Evolutionary conservation across 2,113 vertebrate species (phyloP), one percentile per base, ranked within the genome.

Genomic region (Tricholaema leucomelas): DNA sequence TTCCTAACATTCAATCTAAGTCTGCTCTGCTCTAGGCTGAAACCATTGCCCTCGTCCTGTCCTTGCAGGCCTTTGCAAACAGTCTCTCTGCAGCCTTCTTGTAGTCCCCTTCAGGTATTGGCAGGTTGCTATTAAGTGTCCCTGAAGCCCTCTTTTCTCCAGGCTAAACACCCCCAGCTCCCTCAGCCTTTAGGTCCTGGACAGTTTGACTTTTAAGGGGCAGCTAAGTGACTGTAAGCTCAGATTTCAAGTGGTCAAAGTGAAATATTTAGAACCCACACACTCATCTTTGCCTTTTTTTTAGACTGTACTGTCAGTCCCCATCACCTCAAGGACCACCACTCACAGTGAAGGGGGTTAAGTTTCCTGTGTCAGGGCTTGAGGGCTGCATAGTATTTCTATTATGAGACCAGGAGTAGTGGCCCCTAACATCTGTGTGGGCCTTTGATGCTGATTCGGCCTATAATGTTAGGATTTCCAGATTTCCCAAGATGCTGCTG

Each of bases 321-420:
- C 16, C 3, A 31, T 4, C 0, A 4, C 31, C 9, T 65, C 28
- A 38, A 55, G 27, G 18, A 31, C 23, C 4, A 18, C 38, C 33
- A 40, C 6, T 0, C 0, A 28, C 27, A 61, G 69, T 8, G 55
- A 12, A 27, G 27, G 24, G 8, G 7, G 18, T 66, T 55, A n/a
- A 36, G 36, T 75, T 85, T 90, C 31, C 46, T 30, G 5, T 84
- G 15, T 24, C n/a, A 58, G 25, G 44, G 40, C 56, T 78, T 58
- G 33, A 58, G 52, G 20, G 8, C 67, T 69, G 55, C 54, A 72
- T 10, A 40, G 1, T 55, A 27, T 27, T 91, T 42, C 31, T 42
- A n/a, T n/a, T n/a, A n/a, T n/a, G 8, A 60, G 54, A 19, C 35
- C 30, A 54, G 66, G 35, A 58, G 36, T 58, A 60, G 56, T 54